phyloP scores from a whole-genome alignment of 2,797 vertebrate genomes.

The Selene dorsalis region DNA sequence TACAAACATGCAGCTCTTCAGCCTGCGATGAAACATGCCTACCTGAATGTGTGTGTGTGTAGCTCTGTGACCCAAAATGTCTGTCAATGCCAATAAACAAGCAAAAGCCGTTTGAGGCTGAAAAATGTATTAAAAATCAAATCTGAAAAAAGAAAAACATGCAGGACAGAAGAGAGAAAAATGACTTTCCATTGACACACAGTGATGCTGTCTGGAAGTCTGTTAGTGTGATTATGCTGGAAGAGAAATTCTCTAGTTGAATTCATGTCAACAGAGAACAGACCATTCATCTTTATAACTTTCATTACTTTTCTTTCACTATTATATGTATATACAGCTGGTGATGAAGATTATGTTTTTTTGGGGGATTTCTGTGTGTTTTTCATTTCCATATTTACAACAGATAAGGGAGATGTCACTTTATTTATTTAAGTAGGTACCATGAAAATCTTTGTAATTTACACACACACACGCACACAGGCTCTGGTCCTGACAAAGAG shows the following conservation, averaged over 20 bases:
- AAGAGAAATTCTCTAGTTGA: background rate
- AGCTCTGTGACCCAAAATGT: background rate
- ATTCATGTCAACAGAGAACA: background rate
- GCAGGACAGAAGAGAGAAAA: background rate
- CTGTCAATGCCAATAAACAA: background rate
- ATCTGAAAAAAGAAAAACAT: background rate
- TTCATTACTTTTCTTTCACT: background rate
- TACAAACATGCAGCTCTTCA: slow-evolving; percentile 58
- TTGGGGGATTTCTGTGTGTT: too few relatives aligned
- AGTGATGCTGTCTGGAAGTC: background rate
- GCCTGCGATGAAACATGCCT: slow-evolving; percentile 17
- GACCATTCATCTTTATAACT: background rate
- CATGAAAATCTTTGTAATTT: too few relatives aligned
- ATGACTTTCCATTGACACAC: background rate
- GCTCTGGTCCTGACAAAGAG: slow-evolving; percentile 33
- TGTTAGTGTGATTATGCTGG: background rate
- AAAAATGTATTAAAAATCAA: background rate
- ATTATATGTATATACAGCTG: too few relatives aligned
- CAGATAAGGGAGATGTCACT: background rate
- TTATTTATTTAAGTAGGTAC: too few relatives aligned
- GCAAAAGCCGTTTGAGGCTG: background rate
- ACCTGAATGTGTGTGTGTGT: background rate
- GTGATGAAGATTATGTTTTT: background rate
- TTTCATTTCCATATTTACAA: background rate
- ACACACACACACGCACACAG: too few relatives aligned